Evolutionary conservation across 30 jellyfish, hydroid and myxozoan genomes (phyloP).

Genomic region (Pelagia noctiluca): DNA sequence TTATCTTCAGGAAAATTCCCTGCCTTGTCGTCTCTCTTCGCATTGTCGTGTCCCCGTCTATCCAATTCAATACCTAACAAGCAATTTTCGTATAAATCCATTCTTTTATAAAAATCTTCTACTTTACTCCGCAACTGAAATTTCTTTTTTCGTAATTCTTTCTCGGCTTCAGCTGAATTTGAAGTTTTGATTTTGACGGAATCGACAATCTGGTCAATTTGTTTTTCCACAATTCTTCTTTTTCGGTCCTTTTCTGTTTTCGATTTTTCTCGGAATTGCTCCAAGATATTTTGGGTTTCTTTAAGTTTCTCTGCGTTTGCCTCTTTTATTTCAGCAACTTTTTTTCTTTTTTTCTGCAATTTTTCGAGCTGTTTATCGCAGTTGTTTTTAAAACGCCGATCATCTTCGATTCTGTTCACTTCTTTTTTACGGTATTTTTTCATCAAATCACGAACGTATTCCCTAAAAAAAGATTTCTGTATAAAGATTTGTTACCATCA

Average conservation of each 20-base stretch:
- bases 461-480: slow-evolving; percentile 54
- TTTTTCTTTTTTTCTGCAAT: slow-evolving; percentile 30
- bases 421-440: slow-evolving; percentile 73
- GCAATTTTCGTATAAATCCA: slow-evolving; percentile 91
- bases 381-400: slow-evolving; percentile 28
- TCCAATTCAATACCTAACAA: slow-evolving; percentile 77
- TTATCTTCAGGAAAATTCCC: background rate
- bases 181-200: slow-evolving; percentile 32
- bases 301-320: slow-evolving; percentile 16
- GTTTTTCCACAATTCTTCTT: slow-evolving; percentile 67
- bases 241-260: slow-evolving; percentile 60
- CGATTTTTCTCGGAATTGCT: slow-evolving; percentile 42
- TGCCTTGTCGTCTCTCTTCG: background rate
- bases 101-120: slow-evolving; percentile 93
- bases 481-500: no score
- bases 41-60: slow-evolving; percentile 24
- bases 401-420: slow-evolving; percentile 74
- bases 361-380: slow-evolving; percentile 44
- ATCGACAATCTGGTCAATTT: slow-evolving; percentile 55
- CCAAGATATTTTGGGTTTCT: slow-evolving; percentile 31
- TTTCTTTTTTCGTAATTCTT: slow-evolving; percentile 72
- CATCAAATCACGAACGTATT: slow-evolving; percentile 67
- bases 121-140: slow-evolving; percentile 70
- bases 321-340: slow-evolving; percentile 28
- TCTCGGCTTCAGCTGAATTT: slow-evolving; percentile 46